A percentile compares a stretch with the other conserved stretches of the same genome.
Conservation (phyloP, 2,888 invertebrate genomes). For the Conchocele bisecta region DNA sequence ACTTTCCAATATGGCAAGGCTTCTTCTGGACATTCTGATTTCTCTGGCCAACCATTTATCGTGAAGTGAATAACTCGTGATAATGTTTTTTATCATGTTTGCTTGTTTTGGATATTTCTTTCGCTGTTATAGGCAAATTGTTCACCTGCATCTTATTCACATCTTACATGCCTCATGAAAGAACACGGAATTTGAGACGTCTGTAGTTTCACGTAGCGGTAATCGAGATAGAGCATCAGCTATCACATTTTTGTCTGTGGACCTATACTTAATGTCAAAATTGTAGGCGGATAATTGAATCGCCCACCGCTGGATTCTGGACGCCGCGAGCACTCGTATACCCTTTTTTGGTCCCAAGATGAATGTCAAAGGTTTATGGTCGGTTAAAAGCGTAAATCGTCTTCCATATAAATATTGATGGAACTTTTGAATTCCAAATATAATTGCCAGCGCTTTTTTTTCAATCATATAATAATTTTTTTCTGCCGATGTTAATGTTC, state of each 20-base stretch:
- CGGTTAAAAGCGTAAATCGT: conserved; percentile 26
- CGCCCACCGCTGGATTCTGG: conserved; percentile 78
- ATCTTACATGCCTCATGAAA: conserved; percentile 11
- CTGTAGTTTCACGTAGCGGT: conserved; percentile 4
- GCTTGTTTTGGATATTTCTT: background rate
- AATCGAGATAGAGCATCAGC: conserved; percentile 73
- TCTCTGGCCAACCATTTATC: conserved; percentile 2
- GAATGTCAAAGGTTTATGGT: conserved; percentile 45
- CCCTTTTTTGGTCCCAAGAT: conserved; percentile 48
- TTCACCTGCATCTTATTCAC: conserved; percentile 1
- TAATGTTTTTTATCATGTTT: conserved; percentile 3
- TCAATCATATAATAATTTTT: conserved; percentile 78
- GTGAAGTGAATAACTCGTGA: conserved; percentile 7
- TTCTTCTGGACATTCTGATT: too few relatives aligned
- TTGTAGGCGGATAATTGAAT: conserved; percentile 36
- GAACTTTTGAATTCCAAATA: conserved; percentile 74
- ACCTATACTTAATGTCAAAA: conserved; percentile 36
- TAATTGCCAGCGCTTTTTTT: conserved; percentile 77
- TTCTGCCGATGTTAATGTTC: conserved; percentile 43
- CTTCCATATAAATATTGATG: conserved; percentile 47
- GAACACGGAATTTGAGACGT: background rate
- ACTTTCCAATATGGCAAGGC: too few relatives aligned
- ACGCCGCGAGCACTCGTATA: conserved; percentile 73
- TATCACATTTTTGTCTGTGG: conserved; percentile 59
- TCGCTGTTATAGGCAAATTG: background rate